Percentiles rank a stretch among this genome's conserved stretches.
phyloP scores from a whole-genome alignment of 1,140 invertebrate genomes.

The Heliconius himera region DNA sequence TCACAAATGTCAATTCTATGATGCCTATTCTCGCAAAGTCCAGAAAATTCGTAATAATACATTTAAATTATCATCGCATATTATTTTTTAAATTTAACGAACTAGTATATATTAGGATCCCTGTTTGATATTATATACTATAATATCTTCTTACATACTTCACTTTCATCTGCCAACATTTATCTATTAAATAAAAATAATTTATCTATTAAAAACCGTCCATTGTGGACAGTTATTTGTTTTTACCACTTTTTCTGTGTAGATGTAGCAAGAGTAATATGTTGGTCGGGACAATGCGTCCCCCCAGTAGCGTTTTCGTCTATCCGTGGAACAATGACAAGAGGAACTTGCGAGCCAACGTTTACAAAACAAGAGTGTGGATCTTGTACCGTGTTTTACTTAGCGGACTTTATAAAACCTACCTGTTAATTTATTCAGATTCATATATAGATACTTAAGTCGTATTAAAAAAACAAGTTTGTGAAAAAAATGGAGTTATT shows the following conservation, averaged over 20 bases:
- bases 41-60: too few relatives aligned
- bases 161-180: too few relatives aligned
- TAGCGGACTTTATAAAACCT: conserved; percentile 26
- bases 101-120: too few relatives aligned
- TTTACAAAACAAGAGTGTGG: conserved; percentile 35
- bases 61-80: too few relatives aligned
- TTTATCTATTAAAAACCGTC: not conserved
- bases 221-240: conserved; percentile 15
- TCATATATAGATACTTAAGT: not conserved
- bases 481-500: not conserved
- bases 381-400: conserved; percentile 30
- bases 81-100: too few relatives aligned
- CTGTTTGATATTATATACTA: too few relatives aligned
- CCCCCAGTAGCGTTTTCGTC: conserved; percentile 35
- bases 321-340: conserved; percentile 33
- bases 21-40: too few relatives aligned
- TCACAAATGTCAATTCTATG: too few relatives aligned
- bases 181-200: not conserved
- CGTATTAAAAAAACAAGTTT: not conserved
- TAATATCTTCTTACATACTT: too few relatives aligned
- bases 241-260: conserved; percentile 25
- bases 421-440: conserved; percentile 4
- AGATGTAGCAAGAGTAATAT: conserved; percentile 28
- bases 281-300: conserved; percentile 33
- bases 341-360: conserved; percentile 33